A percentile compares a stretch with the other conserved stretches of the same genome.
phyloP scores from a whole-genome alignment of 2,888 invertebrate species.

The Drosophila borborema region DNA sequence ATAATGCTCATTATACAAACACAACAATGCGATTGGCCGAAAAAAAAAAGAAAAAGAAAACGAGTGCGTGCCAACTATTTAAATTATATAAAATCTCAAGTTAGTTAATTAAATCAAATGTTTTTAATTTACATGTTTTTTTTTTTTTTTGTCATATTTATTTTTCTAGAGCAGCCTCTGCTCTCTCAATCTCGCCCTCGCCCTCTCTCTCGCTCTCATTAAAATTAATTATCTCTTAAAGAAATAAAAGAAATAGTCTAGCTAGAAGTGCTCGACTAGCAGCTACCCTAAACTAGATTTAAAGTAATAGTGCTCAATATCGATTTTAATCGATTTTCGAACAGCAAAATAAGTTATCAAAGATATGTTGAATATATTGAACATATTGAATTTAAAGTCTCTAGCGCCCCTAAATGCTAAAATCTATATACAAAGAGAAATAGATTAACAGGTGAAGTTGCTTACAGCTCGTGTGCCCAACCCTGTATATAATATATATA shows the following conservation, averaged over 20 bases:
- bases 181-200: background rate
- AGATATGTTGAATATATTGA: background rate
- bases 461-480: background rate
- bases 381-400: background rate
- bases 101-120: constrained; percentile 1
- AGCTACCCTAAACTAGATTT: background rate
- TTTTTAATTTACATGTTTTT: constrained; percentile 1
- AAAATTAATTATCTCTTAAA: background rate
- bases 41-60: background rate
- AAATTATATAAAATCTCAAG: background rate
- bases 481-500: no score
- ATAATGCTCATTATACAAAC: constrained; percentile 8
- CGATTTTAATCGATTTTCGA: background rate
- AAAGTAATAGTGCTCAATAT: background rate
- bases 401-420: background rate
- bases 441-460: background rate
- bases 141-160: background rate
- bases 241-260: background rate
- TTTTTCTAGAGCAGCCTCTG: background rate
- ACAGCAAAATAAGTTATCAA: background rate
- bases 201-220: background rate
- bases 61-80: background rate
- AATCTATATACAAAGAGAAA: background rate
- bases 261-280: background rate
- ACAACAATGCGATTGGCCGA: background rate